phyloP scores from a whole-genome alignment of 2,797 vertebrate genomes.

The Stomatorhinus walkeri region DNA sequence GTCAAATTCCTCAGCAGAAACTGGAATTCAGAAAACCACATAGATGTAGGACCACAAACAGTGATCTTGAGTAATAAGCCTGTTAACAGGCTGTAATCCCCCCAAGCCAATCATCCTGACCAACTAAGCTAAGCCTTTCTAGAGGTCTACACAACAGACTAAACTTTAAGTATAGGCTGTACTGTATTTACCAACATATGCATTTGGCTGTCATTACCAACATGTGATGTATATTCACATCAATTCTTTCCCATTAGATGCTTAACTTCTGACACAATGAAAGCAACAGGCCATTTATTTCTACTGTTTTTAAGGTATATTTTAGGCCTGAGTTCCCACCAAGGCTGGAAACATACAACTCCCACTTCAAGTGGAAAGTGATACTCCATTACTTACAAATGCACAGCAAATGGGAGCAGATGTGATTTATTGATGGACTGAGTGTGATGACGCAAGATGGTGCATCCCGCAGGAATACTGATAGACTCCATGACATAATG shows the following conservation, averaged over 20 bases:
- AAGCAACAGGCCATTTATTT: conserved; percentile 11
- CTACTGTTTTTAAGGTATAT: conserved; percentile 5
- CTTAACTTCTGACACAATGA: not conserved
- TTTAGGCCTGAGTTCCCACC: not conserved
- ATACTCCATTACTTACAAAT: conserved; percentile 32
- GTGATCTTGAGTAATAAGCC: not conserved
- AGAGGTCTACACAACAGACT: not conserved
- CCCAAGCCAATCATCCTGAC: not conserved
- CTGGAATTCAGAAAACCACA: not conserved
- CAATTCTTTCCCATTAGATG: not conserved
- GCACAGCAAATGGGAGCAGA: conserved; percentile 35
- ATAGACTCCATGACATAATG: conserved; percentile 73
- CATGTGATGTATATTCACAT: not conserved
- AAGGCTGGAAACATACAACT: conserved; percentile 17
- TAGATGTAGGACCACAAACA: not conserved
- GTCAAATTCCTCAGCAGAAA: not conserved
- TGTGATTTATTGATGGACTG: conserved; percentile 52
- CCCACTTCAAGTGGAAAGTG: conserved; percentile 35
- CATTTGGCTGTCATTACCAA: not conserved
- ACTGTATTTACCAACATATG: not conserved
- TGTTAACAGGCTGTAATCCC: not conserved
- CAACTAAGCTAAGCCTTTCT: not conserved
- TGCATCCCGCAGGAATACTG: conserved; percentile 62
- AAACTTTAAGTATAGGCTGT: not conserved
- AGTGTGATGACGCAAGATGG: conserved; percentile 61